Evolutionary conservation across 2,888 invertebrate genomes (phyloP), one percentile per base, ranked within the genome.

Genomic region (Acleris cristana): DNA sequence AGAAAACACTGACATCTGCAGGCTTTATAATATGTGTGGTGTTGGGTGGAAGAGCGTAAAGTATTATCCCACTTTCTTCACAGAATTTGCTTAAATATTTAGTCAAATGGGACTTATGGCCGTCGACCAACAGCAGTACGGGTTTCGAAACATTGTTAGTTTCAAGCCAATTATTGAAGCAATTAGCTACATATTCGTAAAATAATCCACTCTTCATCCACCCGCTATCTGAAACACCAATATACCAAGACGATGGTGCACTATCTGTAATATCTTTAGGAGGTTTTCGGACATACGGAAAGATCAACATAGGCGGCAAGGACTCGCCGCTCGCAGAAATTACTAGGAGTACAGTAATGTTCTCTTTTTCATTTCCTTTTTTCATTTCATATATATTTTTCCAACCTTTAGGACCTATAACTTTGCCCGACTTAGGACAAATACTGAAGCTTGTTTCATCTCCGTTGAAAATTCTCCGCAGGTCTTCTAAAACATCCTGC

Each of bases 361-460:
- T 70, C 54, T 74, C 73, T 69, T 77, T 76, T 69, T 77, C 73
- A 34, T 71, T 73, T 16, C 70, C 71, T 44, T 55, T 65, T 52
- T 69, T 70, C 51, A 73, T 65, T 56, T 67, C 18, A 67, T 76
- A 66, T 12, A 71, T 48, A 71, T 72, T 72, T 71, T 69, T 76
- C 16, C 51, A 72, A 53, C 74, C 75, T 64, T 71, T 76, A 26
- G 72, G 70, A 59, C 72, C 73, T 60, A 74, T 72, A 40, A 74
- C 73, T 61, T 74, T 72, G 63, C 69, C 71, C 19, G 64, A 64
- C 52, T 73, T 73, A 40, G 72, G 73, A 48, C 72, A 72, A 49
- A 73, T 61, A 14, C 56, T 57, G 75, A 72, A 54, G 26, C 71
- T 67, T 26, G 71, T 71, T 67, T 75, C 75, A 55, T 75, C 73